Evolutionary conservation across 2,888 invertebrate species (phyloP).

Genomic region (Sialis lutaria): DNA sequence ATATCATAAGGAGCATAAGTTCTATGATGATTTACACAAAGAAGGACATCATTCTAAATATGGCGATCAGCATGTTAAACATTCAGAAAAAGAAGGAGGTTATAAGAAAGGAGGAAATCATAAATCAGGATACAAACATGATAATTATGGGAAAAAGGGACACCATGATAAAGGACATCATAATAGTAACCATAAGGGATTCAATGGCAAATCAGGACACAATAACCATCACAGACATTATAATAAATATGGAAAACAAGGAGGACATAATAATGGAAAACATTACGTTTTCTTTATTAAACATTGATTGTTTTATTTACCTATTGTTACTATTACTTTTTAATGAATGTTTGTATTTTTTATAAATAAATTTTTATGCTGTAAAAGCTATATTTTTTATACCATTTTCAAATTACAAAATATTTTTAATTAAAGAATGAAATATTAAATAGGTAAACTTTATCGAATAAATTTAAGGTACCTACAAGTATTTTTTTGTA

Average conservation of each 20-base stretch:
- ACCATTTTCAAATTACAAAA: too few relatives aligned
- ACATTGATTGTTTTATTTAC: background rate
- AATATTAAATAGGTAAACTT: too few relatives aligned
- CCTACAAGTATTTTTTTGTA: too few relatives aligned
- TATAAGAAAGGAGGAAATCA: constrained; percentile 48
- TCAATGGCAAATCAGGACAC: constrained; percentile 41
- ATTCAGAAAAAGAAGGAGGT: constrained; percentile 41
- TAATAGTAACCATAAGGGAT: constrained; percentile 44
- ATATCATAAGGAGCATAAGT: constrained; percentile 60
- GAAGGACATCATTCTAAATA: constrained; percentile 51
- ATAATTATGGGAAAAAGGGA: constrained; percentile 45
- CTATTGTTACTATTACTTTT: too few relatives aligned
- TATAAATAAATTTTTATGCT: background rate
- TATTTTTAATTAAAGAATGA: too few relatives aligned
- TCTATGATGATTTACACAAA: constrained; percentile 57
- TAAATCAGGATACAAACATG: constrained; percentile 39
- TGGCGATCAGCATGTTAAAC: constrained; percentile 47
- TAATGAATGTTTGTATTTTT: too few relatives aligned
- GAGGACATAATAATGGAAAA: constrained; percentile 35
- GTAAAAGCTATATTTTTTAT: constrained; percentile 2
- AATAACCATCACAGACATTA: constrained; percentile 42
- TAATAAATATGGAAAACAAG: constrained; percentile 38
- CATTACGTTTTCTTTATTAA: constrained; percentile 22
- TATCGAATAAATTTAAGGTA: too few relatives aligned
- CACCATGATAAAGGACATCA: constrained; percentile 44